A percentile compares a stretch with the other conserved stretches of the same genome.
Evolutionary conservation across 2,797 vertebrate genomes (phyloP).

Genomic region (Chelidonichthys spinosus): DNA sequence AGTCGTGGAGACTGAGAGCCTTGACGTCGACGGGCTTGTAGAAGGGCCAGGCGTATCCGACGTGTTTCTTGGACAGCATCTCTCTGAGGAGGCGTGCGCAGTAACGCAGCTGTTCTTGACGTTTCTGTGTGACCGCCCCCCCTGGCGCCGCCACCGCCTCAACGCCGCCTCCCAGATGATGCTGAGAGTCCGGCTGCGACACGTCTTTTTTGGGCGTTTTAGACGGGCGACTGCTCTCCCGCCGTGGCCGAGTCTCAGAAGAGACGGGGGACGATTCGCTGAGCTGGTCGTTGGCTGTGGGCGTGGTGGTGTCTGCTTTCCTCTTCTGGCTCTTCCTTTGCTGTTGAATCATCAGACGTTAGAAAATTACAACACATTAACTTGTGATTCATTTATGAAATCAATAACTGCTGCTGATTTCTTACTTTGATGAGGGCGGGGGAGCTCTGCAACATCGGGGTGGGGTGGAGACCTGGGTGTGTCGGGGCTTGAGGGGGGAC

Average conservation of each 20-base stretch:
- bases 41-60: conserved; percentile 93
- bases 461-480: conserved; percentile 65
- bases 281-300: conserved; percentile 92
- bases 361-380: background rate
- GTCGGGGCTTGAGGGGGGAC: conserved; percentile 77
- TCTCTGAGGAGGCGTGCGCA: conserved; percentile 70
- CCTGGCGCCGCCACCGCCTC: conserved; percentile 41
- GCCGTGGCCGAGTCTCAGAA: conserved; percentile 80
- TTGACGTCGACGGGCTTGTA: conserved; percentile 92
- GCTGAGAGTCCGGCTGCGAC: conserved; percentile 84
- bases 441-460: conserved; percentile 84
- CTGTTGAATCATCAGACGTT: conserved; percentile 63
- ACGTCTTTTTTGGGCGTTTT: conserved; percentile 89
- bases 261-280: conserved; percentile 89
- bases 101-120: conserved; percentile 74
- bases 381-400: background rate
- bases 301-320: conserved; percentile 96
- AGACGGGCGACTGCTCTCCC: conserved; percentile 85
- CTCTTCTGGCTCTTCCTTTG: conserved; percentile 94
- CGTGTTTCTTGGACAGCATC: conserved; percentile 89
- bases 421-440: conserved; percentile 89
- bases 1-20: conserved; percentile 88
- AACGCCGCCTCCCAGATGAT: conserved; percentile 55
- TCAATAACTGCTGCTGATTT: background rate
- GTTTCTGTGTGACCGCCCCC: conserved; percentile 44